A percentile compares a stretch with the other conserved stretches of the same genome.
phyloP scores from a whole-genome alignment of 2,797 vertebrate species.

The Macroramphosus scolopax region DNA sequence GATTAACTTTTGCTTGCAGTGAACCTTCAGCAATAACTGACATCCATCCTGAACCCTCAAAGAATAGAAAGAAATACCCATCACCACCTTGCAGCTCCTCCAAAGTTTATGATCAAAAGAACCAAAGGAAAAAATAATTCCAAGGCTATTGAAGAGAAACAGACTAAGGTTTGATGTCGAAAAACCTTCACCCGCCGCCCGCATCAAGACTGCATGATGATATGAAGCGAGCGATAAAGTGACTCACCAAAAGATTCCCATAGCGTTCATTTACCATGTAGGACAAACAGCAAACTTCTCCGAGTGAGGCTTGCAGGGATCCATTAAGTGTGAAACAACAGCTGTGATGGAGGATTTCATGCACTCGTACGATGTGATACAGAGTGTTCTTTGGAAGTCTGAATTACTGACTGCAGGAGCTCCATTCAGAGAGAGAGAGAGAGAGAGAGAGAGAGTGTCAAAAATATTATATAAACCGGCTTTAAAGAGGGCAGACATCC shows the following conservation, averaged over 20 bases:
- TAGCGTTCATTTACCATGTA: neutral
- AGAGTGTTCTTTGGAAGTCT: conserved; percentile 53
- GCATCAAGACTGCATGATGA: no score
- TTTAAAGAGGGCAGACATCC: conserved; percentile 46
- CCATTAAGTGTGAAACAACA: conserved; percentile 64
- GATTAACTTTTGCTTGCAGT: neutral
- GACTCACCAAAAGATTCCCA: no score
- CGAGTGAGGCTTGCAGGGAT: conserved; percentile 33
- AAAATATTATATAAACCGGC: conserved; percentile 41
- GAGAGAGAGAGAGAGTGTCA: conserved; percentile 43
- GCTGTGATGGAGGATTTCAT: conserved; percentile 62
- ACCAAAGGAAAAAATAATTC: no score
- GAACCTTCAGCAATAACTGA: conserved; percentile 5
- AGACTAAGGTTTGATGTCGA: no score
- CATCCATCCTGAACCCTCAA: conserved; percentile 24
- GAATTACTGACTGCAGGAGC: conserved; percentile 47
- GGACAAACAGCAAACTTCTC: conserved; percentile 17
- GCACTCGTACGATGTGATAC: conserved; percentile 45
- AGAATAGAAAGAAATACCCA: conserved; percentile 9
- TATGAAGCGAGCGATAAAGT: neutral
- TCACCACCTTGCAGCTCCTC: conserved; percentile 13
- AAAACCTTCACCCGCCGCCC: no score
- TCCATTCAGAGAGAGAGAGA: conserved; percentile 46
- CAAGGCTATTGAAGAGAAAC: no score
- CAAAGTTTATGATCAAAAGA: conserved; percentile 29